These are phyloP conservation scores for Sminthopsis crassicaudata DNA, from an alignment of 2,113 vertebrate genomes.

Conservation along the genomic window DNA sequence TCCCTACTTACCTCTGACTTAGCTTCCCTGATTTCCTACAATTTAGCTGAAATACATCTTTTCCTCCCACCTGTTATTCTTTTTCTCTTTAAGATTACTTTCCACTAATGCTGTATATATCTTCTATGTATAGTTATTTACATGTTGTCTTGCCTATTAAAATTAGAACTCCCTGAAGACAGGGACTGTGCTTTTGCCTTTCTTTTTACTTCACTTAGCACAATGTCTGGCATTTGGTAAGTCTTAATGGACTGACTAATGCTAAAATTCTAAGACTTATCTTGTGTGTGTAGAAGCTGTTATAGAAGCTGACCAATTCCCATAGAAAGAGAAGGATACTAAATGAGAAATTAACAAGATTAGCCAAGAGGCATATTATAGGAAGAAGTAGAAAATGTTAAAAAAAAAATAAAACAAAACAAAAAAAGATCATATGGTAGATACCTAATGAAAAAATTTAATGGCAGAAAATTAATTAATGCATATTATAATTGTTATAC, in stretches of 20 bases:
- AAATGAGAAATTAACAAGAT: neutral
- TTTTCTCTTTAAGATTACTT: neutral
- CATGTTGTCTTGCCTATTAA: neutral
- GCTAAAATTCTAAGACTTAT: neutral
- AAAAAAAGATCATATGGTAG: neutral
- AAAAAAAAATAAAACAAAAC: neutral
- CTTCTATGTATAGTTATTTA: neutral
- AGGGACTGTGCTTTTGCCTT: neutral
- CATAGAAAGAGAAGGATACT: neutral
- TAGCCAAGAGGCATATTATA: neutral
- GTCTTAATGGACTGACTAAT: neutral
- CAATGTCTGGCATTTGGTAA: neutral
- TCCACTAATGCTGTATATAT: neutral
- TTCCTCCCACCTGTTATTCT: neutral
- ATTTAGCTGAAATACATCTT: neutral
- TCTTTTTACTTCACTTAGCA: neutral
- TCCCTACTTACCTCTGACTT: neutral
- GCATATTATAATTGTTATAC: neutral
- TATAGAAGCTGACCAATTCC: neutral
- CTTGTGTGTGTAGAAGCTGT: neutral
- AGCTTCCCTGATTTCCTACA: neutral
- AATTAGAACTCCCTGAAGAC: neutral
- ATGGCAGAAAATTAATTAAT: neutral
- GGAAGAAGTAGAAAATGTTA: neutral
- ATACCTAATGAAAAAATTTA: neutral